These are phyloP conservation scores for Osmoderma eremita DNA, from an alignment of 2,888 invertebrate species.

Conservation along the genomic window DNA sequence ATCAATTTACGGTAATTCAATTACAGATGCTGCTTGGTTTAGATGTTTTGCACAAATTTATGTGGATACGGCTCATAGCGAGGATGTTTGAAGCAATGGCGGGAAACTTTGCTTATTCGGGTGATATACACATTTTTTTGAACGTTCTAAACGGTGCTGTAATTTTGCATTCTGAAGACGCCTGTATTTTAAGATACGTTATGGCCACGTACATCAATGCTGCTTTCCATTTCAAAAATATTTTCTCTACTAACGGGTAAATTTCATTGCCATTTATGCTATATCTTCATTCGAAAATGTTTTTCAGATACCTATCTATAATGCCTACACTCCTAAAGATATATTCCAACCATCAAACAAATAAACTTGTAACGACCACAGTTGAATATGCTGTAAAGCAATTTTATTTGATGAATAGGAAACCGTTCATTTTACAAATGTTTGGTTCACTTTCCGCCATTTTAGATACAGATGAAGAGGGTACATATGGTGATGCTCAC, in stretches of 20 bases:
- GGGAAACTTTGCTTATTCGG: conserved; percentile 95
- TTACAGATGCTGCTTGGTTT: conserved; percentile 84
- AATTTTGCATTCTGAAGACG: conserved; percentile 96
- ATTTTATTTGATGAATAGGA: conserved; percentile 96
- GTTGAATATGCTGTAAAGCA: conserved; percentile 99
- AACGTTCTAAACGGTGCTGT: conserved; percentile 98
- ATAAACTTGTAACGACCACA: conserved; percentile 92
- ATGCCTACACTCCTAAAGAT: conserved; percentile 97
- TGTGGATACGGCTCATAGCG: conserved; percentile 97
- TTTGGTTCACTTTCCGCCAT: conserved; percentile 98
- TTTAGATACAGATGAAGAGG: conserved; percentile 89
- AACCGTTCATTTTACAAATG: conserved; percentile 98
- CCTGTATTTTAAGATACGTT: conserved; percentile 93
- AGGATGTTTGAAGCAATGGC: conserved; percentile 99
- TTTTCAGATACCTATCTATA: conserved; percentile 85
- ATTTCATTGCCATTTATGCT: background rate
- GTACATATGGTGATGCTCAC: conserved; percentile 90
- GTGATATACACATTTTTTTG: conserved; percentile 96
- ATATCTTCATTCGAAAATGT: conserved; percentile 41
- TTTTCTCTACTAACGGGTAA: conserved; percentile 96
- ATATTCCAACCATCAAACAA: conserved; percentile 98
- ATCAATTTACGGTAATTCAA: background rate
- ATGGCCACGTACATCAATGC: conserved; percentile 98
- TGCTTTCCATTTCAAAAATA: conserved; percentile 97
- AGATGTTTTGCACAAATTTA: conserved; percentile 97